Percentiles rank a stretch among this genome's conserved stretches.
These are phyloP conservation scores for Sinopyrophorus schimmeli DNA, from an alignment of 2,888 invertebrate species.

Conservation along the genomic window DNA sequence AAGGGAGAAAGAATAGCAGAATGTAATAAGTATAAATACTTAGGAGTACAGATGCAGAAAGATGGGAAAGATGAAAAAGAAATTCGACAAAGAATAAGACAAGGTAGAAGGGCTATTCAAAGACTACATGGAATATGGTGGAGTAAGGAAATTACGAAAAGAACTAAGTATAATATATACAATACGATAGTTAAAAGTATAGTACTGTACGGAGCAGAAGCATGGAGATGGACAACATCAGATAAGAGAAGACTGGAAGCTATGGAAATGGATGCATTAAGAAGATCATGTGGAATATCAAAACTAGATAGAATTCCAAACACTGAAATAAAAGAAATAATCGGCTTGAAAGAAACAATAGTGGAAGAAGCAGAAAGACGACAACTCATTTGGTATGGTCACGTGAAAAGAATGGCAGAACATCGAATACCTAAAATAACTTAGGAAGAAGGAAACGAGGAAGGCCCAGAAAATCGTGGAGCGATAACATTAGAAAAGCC, in stretches of 20 bases:
- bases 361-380: too few species aligned
- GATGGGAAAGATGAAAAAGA: slow-evolving; percentile 7
- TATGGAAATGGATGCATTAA: slow-evolving; percentile 19
- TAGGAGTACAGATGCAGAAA: slow-evolving; percentile 1
- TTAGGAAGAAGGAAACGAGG: too few species aligned
- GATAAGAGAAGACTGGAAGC: slow-evolving; percentile 19
- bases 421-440: too few species aligned
- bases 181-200: slow-evolving; percentile 16
- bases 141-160: slow-evolving; percentile 16
- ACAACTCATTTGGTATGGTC: too few species aligned
- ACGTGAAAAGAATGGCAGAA: too few species aligned
- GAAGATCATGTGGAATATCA: slow-evolving; percentile 17
- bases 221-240: slow-evolving; percentile 18
- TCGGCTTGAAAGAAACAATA: too few species aligned
- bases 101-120: slow-evolving; percentile 6
- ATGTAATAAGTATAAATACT: background rate
- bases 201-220: slow-evolving; percentile 18
- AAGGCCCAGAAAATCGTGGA: too few species aligned
- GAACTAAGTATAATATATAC: slow-evolving; percentile 18
- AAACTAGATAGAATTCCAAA: slow-evolving; percentile 11
- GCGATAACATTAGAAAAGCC: too few species aligned
- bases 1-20: slow-evolving; percentile 4
- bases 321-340: too few species aligned
- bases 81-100: too few species aligned
- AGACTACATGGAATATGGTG: slow-evolving; percentile 3